Conservation (phyloP, 2,797 vertebrate genomes). For the Sebastiscus albofasciatus region DNA sequence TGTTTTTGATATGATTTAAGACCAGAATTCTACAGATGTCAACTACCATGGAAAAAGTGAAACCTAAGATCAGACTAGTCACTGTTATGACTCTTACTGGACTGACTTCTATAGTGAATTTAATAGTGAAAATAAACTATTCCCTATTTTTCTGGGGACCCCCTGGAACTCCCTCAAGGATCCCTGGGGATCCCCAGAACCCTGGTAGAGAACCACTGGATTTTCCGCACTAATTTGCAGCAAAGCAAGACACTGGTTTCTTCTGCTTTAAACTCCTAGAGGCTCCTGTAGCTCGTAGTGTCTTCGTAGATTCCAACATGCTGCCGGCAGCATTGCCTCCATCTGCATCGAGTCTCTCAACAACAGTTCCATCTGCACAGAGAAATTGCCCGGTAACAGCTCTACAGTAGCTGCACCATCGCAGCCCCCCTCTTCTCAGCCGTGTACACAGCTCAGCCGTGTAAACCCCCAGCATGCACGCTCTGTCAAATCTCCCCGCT, state of each 20-base stretch:
- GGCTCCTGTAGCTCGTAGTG: neutral
- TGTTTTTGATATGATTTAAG: too few species aligned
- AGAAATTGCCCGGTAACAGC: conserved; percentile 28
- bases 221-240: neutral
- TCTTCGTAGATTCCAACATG: neutral
- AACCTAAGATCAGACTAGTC: too few species aligned
- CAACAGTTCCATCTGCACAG: neutral
- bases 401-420: neutral
- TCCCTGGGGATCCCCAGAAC: too few species aligned
- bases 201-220: neutral
- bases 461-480: conserved; percentile 30
- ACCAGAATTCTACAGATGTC: too few species aligned
- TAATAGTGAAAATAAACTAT: too few species aligned
- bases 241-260: neutral
- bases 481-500: conserved; percentile 25
- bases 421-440: neutral
- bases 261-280: neutral
- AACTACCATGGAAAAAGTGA: too few species aligned
- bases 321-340: neutral
- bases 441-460: conserved; percentile 21
- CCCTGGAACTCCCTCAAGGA: too few species aligned
- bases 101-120: too few species aligned
- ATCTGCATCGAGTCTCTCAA: neutral
- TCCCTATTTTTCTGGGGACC: too few species aligned
- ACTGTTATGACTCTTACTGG: too few species aligned